Evolutionary conservation across 2,797 vertebrate species (phyloP), one percentile per base, ranked within the genome.

Genomic region (Meriones psammophilus): DNA sequence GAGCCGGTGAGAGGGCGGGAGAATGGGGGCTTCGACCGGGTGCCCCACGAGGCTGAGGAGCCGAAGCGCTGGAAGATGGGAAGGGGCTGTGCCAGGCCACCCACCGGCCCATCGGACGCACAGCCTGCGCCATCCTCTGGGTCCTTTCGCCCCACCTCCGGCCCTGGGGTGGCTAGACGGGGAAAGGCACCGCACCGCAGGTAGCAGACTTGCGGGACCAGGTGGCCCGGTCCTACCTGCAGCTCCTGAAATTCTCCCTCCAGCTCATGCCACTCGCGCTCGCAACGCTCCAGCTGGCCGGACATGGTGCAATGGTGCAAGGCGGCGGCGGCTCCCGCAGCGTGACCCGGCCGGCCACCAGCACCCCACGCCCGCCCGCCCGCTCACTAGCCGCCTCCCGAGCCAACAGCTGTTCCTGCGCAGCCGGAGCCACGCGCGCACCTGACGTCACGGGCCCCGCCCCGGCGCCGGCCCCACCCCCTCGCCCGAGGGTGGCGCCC

Each of bases 221-320:
- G 92, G 92, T 94, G 79, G 91, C 56, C 91, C 91, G 77, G 92
- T 96, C 95, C 89, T 98, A 99, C 99, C 99, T 99, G 99, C 80
- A 99, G 98, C 97, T 99, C 99, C 97, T 99, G 99, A 97, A 99
- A 99, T 98, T 99, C 99, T 92, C 98, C 98, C 46, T 99, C 99
- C 85, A 99, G 99, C 97, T 99, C 99, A 36, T 98, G 98, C 99
- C 99, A 99, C 97, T 99, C 99, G 78, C 98, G 98, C 94, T 98
- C 98, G 97, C 99, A 98, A 93, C 98, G 98, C 94, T 99, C 98
- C 98, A 98, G 94, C 93, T 98, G 98, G 91, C 97, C 98, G 95
- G 99, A 98, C 99, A 99, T 99, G 96, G 97, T 98, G 98, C 94
- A 54, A 10, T 5, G 96, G 13, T 1, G 81, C 92, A 17, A 54